A percentile compares a stretch with the other conserved stretches of the same genome.
Conservation (phyloP, 2,888 invertebrate genomes). For the Ellobium chinense region DNA sequence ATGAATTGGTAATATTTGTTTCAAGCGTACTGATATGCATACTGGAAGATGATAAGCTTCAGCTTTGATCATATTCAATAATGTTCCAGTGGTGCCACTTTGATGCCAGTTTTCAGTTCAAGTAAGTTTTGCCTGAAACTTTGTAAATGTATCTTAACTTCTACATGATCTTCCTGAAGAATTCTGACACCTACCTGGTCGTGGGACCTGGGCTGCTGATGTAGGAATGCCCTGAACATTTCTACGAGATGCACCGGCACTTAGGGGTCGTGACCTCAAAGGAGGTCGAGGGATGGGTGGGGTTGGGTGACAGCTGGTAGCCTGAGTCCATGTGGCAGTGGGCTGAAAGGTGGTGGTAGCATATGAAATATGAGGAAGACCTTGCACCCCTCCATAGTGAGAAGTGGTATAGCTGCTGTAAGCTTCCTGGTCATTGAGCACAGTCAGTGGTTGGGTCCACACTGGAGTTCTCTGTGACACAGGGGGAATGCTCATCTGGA, state of each 20-base stretch:
- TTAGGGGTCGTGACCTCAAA: slow-evolving; percentile 73
- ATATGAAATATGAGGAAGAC: slow-evolving; percentile 51
- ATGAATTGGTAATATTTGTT: too few species aligned
- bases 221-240: slow-evolving; percentile 33
- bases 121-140: too few species aligned
- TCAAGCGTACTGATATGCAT: too few species aligned
- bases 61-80: too few species aligned
- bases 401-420: slow-evolving; percentile 2
- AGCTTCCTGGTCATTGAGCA: slow-evolving; percentile 48
- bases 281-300: slow-evolving; percentile 68
- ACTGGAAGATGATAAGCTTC: too few species aligned
- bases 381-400: slow-evolving; percentile 4
- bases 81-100: too few species aligned
- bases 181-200: background rate
- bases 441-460: slow-evolving; percentile 67
- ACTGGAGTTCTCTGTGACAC: slow-evolving; percentile 68
- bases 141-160: too few species aligned
- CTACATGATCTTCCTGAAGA: too few species aligned
- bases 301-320: slow-evolving; percentile 46
- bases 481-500: slow-evolving; percentile 66
- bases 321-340: slow-evolving; percentile 53
- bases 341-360: slow-evolving; percentile 53
- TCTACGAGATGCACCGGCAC: slow-evolving; percentile 68
- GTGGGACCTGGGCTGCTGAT: background rate
- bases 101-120: too few species aligned